Conservation (phyloP, 2,113 vertebrate species). For the Ceyx cyanopectus region DNA sequence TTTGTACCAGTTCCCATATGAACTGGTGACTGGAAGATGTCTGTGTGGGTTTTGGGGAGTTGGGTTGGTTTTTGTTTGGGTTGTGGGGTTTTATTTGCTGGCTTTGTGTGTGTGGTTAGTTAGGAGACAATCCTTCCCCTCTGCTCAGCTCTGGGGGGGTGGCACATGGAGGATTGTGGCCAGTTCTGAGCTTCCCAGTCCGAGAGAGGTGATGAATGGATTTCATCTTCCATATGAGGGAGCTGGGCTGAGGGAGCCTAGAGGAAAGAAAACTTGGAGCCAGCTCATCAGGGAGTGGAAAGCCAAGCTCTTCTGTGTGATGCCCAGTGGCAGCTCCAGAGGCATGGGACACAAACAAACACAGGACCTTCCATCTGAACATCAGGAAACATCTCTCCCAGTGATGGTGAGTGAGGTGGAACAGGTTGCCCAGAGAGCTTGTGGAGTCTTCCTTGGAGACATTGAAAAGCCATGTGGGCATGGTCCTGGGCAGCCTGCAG, state of each 20-base stretch:
- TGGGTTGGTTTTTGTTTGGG: too few relatives aligned
- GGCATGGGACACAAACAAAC: not conserved
- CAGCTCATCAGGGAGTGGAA: not conserved
- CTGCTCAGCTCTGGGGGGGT: not conserved
- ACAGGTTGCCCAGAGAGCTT: not conserved
- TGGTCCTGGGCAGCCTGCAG: fast-evolving
- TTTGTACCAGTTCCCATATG: not conserved
- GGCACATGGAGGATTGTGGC: not conserved
- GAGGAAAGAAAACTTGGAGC: not conserved
- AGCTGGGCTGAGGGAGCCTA: not conserved
- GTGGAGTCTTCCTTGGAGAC: not conserved
- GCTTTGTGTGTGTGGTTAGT: not conserved
- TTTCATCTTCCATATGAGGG: not conserved
- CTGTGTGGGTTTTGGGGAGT: not conserved
- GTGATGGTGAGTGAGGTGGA: not conserved
- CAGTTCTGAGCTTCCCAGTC: not conserved
- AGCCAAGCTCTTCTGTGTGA: not conserved
- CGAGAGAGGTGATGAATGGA: not conserved
- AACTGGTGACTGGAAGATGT: not conserved
- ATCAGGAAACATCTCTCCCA: not conserved
- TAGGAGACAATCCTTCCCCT: not conserved
- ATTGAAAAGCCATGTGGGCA: not conserved
- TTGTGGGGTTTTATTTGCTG: not conserved
- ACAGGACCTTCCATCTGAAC: not conserved
- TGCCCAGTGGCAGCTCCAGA: not conserved